These are phyloP conservation scores for Drosophila affinis DNA, from an alignment of 2,888 invertebrate species.

Conservation along the genomic window DNA sequence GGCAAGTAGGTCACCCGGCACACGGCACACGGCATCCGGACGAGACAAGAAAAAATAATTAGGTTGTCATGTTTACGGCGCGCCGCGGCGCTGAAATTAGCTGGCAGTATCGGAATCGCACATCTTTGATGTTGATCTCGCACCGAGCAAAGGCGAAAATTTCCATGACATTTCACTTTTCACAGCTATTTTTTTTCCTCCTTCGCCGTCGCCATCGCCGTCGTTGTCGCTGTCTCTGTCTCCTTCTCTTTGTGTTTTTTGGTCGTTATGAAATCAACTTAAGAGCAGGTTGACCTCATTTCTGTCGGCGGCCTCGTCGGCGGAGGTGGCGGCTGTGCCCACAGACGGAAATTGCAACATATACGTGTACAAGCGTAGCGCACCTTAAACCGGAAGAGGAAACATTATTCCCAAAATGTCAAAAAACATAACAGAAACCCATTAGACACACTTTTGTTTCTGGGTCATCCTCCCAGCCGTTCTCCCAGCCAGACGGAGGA, in stretches of 20 bases:
- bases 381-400: conserved; percentile 78
- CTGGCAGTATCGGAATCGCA: conserved; percentile 71
- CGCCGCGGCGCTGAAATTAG: conserved; percentile 67
- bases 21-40: conserved; percentile 9
- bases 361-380: conserved; percentile 62
- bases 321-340: conserved; percentile 11
- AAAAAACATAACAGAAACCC: conserved; percentile 78
- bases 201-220: neutral
- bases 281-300: conserved; percentile 73
- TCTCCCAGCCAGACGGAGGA: conserved; percentile 18
- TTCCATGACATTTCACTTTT: conserved; percentile 40
- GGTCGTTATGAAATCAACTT: conserved; percentile 61
- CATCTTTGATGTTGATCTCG: conserved; percentile 64
- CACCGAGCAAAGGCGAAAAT: conserved; percentile 24
- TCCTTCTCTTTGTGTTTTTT: conserved; percentile 39
- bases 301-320: conserved; percentile 1
- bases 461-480: conserved; percentile 61
- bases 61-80: conserved; percentile 76
- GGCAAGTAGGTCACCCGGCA: neutral
- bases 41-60: conserved; percentile 71
- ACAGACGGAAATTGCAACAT: conserved; percentile 72
- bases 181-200: neutral
- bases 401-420: conserved; percentile 79
- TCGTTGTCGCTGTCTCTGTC: neutral
- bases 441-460: conserved; percentile 77